These are phyloP conservation scores for Drosophila borborema DNA, from an alignment of 2,888 invertebrate species.

Conservation along the genomic window DNA sequence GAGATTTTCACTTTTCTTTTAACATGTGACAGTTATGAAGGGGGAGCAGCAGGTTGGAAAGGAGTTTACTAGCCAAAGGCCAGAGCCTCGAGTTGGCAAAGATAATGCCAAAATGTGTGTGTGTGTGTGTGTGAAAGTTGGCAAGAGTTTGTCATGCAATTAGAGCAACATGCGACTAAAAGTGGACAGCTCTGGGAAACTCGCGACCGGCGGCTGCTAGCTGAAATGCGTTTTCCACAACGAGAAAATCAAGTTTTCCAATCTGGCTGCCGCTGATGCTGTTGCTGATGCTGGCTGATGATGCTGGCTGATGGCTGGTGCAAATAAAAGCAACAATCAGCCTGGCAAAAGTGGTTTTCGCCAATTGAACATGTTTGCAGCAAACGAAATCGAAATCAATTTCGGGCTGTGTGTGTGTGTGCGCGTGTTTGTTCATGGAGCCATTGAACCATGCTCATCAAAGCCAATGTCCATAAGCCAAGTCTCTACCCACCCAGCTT, in stretches of 20 bases:
- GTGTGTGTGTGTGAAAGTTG: constrained; percentile 65
- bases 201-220: constrained; percentile 28
- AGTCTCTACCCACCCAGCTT: constrained; percentile 14
- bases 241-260: constrained; percentile 75
- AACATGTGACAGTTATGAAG: constrained; percentile 64
- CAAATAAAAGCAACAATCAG: constrained; percentile 70
- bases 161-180: constrained; percentile 74
- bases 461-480: constrained; percentile 42
- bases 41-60: background rate
- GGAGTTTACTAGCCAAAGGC: constrained; percentile 3
- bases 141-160: constrained; percentile 75
- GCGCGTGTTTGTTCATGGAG: constrained; percentile 43
- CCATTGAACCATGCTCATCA: constrained; percentile 77
- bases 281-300: constrained; percentile 20
- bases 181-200: constrained; percentile 54
- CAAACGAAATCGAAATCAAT: constrained; percentile 72
- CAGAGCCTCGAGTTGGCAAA: constrained; percentile 17
- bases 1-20: constrained; percentile 55
- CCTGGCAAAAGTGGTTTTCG: constrained; percentile 72
- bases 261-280: constrained; percentile 33
- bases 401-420: constrained; percentile 56
- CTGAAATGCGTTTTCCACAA: constrained; percentile 66
- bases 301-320: constrained; percentile 14
- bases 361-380: constrained; percentile 69
- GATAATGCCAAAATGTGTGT: constrained; percentile 66